These are phyloP conservation scores for Holocentrus rufus DNA, from an alignment of 2,797 vertebrate species.

Conservation along the genomic window DNA sequence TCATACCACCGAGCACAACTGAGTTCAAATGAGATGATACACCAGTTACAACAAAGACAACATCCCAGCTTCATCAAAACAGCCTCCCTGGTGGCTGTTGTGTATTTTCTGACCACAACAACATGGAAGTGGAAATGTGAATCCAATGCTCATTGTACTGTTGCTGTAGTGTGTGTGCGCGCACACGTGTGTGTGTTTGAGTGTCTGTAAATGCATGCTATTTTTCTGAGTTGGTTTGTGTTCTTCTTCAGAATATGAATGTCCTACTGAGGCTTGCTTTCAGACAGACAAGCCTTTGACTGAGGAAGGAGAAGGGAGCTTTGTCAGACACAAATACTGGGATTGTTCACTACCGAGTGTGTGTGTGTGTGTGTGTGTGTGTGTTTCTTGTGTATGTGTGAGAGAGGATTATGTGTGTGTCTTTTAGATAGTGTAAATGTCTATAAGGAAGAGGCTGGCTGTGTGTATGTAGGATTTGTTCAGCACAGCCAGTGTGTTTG, in stretches of 20 bases:
- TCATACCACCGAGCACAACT: no score
- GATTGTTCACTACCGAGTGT: conserved; percentile 64
- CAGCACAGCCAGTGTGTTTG: conserved; percentile 27
- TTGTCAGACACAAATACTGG: conserved; percentile 75
- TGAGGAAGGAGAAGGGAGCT: conserved; percentile 69
- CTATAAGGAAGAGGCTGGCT: conserved; percentile 56
- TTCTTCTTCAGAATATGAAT: conserved; percentile 68
- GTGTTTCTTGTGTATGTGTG: conserved; percentile 8
- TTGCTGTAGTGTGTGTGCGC: background rate
- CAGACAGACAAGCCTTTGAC: conserved; percentile 77
- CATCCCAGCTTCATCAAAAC: no score
- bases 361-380: conserved; percentile 34
- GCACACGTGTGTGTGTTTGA: conserved; percentile 16
- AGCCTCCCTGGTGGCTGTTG: no score
- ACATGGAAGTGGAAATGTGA: background rate
- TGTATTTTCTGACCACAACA: background rate
- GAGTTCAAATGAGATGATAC: background rate
- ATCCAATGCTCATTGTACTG: background rate
- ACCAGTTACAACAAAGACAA: no score
- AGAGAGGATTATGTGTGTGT: conserved; percentile 57
- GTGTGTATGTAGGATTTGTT: conserved; percentile 56
- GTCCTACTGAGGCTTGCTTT: conserved; percentile 62
- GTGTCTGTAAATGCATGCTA: conserved; percentile 52
- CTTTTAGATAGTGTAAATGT: conserved; percentile 45
- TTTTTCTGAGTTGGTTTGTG: conserved; percentile 63